Evolutionary conservation across 2,888 invertebrate species (phyloP).

Genomic region (Cryptophagus acutangulus): DNA sequence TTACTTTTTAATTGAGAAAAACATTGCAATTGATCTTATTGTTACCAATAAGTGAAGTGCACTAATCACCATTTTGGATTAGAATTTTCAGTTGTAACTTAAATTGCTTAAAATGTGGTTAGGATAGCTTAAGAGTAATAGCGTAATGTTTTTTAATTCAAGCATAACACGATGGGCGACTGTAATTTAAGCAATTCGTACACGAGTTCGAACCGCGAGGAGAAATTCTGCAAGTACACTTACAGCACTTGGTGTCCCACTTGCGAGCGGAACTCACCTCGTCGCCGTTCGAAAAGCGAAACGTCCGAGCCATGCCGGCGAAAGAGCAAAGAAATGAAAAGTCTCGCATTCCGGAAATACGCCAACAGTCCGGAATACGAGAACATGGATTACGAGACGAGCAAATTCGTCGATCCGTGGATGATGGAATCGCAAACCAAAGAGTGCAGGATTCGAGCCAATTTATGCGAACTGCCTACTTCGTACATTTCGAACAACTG

Average conservation of each 20-base stretch:
- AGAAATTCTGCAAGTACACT: slow-evolving; percentile 39
- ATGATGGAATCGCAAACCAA: slow-evolving; percentile 7
- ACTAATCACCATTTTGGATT: not conserved
- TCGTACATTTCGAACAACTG: slow-evolving; percentile 46
- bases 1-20: not conserved
- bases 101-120: not conserved
- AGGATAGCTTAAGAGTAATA: not conserved
- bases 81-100: not conserved
- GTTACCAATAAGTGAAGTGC: too few relatives aligned
- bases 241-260: slow-evolving; percentile 44
- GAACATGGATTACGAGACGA: slow-evolving; percentile 43
- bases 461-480: slow-evolving; percentile 45
- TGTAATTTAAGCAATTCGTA: slow-evolving; percentile 37
- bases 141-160: not conserved
- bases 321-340: slow-evolving; percentile 44
- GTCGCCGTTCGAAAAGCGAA: slow-evolving; percentile 44
- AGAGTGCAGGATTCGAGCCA: slow-evolving; percentile 38
- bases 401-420: slow-evolving; percentile 27
- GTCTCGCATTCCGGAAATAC: slow-evolving; percentile 38
- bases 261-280: slow-evolving; percentile 43
- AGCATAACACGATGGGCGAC: slow-evolving; percentile 33
- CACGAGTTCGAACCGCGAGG: slow-evolving; percentile 31
- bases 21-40: too few relatives aligned
- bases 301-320: slow-evolving; percentile 39
- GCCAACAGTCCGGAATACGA: slow-evolving; percentile 41